Evolutionary conservation across 2,888 invertebrate species (phyloP), one percentile per base, ranked within the genome.

Genomic region (Acheta domesticus): DNA sequence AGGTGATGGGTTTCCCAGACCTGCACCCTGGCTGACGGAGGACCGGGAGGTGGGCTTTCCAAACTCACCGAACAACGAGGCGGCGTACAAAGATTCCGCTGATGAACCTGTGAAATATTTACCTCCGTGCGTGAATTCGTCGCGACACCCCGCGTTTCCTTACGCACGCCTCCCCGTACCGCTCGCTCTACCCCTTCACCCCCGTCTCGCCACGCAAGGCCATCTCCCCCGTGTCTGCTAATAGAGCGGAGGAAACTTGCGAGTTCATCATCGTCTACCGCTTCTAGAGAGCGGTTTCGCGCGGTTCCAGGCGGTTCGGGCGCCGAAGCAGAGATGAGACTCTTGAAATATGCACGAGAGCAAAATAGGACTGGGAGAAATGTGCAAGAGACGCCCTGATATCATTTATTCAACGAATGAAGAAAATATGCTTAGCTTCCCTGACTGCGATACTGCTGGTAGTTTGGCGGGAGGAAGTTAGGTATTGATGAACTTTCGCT

Each of bases 321-420:
- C 62, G 62, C n/a, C 62, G 62, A 62, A 62, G n/a, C 62, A 62
- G 62, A 62, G 62, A 62, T 62, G 62, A 62, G n/a, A n/a, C 62
- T 62, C 62, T 19, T 62, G n/a, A 62, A 62, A 62, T 62, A 62
- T 62, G 62, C 62, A 62, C 16, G n/a, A n/a, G 62, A 19, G 62
- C 62, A 62, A 62, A 62, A 62, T 62, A 62, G 62, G 14, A 62
- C n/a, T 62, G 62, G 62, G 16, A n/a, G 62, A 62, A 62, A 19
- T n/a, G 62, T 62, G 62, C 62, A 12, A 62, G n/a, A 62, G 62
- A 62, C 4, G 16, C 62, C 62, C 62, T 62, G 62, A 3, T n/a
- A 62, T 62, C 62, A 62, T 62, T 62, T 62, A 62, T 62, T 62
- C 16, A 62, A 62, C n/a, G n/a, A n/a, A 62, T 62, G 62, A 62